phyloP scores from a whole-genome alignment of 2,888 invertebrate genomes.

The Xestia ashworthii region DNA sequence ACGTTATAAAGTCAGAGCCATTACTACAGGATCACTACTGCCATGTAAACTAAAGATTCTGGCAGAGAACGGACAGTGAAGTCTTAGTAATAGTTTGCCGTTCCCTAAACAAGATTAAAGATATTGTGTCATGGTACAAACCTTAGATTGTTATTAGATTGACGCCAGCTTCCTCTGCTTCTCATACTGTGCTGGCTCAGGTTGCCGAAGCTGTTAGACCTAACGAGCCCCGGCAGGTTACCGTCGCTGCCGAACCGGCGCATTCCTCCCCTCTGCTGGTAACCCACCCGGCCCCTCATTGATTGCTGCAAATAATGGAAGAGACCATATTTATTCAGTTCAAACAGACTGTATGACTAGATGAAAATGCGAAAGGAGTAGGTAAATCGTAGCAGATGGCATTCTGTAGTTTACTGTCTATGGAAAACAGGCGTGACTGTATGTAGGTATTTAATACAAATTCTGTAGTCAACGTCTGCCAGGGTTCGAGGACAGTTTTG shows the following conservation, averaged over 20 bases:
- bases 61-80: too few relatives aligned
- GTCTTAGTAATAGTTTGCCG: too few relatives aligned
- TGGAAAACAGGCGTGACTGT: background rate
- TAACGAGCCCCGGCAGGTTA: constrained; percentile 73
- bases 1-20: background rate
- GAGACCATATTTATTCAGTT: background rate
- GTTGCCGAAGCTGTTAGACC: constrained; percentile 79
- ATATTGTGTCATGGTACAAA: constrained; percentile 49
- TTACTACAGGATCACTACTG: background rate
- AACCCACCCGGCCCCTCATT: constrained; percentile 74
- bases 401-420: background rate
- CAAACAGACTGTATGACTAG: background rate
- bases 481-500: too few relatives aligned
- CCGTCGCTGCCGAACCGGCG: constrained; percentile 79
- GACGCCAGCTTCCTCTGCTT: constrained; percentile 74
- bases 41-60: background rate
- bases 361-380: background rate
- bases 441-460: background rate
- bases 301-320: constrained; percentile 69
- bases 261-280: constrained; percentile 63
- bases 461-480: background rate
- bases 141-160: constrained; percentile 80
- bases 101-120: too few relatives aligned
- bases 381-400: background rate
- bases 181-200: constrained; percentile 73